Evolutionary conservation across 2,797 vertebrate genomes (phyloP).

Genomic region (Sebastes kiyomatsui): DNA sequence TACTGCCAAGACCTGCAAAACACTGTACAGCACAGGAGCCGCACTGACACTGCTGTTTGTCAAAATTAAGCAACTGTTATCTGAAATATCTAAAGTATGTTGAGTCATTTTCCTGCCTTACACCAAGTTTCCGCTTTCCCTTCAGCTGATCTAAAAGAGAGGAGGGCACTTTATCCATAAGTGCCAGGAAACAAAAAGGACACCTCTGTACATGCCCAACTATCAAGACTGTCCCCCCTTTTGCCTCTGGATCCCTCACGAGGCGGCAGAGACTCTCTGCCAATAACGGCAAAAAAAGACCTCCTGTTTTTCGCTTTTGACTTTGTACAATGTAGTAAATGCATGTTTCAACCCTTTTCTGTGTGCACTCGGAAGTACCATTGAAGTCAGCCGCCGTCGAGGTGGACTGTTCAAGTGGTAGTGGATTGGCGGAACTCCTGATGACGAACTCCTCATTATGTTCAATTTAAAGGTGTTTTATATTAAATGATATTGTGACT

Average conservation of each 20-base stretch:
- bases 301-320: conserved; percentile 68
- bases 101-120: conserved; percentile 81
- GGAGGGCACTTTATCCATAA: conserved; percentile 77
- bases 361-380: conserved; percentile 77
- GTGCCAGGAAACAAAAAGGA: conserved; percentile 81
- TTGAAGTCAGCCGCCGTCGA: conserved; percentile 60
- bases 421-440: conserved; percentile 66
- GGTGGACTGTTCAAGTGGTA: conserved; percentile 60
- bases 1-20: conserved; percentile 51
- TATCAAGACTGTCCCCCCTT: conserved; percentile 76
- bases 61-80: conserved; percentile 58
- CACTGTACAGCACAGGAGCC: conserved; percentile 45
- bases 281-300: conserved; percentile 65
- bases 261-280: conserved; percentile 70
- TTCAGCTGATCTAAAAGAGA: conserved; percentile 85
- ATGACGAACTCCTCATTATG: conserved; percentile 74
- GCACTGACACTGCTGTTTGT: conserved; percentile 46
- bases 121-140: conserved; percentile 84
- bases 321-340: conserved; percentile 85
- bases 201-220: conserved; percentile 82
- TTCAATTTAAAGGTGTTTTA: conserved; percentile 85
- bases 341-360: conserved; percentile 85
- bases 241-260: conserved; percentile 70
- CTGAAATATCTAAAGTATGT: conserved; percentile 63
- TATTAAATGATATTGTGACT: conserved; percentile 88